Evolutionary conservation across 2,888 invertebrate genomes (phyloP).

Genomic region (Clitarchus hookeri): DNA sequence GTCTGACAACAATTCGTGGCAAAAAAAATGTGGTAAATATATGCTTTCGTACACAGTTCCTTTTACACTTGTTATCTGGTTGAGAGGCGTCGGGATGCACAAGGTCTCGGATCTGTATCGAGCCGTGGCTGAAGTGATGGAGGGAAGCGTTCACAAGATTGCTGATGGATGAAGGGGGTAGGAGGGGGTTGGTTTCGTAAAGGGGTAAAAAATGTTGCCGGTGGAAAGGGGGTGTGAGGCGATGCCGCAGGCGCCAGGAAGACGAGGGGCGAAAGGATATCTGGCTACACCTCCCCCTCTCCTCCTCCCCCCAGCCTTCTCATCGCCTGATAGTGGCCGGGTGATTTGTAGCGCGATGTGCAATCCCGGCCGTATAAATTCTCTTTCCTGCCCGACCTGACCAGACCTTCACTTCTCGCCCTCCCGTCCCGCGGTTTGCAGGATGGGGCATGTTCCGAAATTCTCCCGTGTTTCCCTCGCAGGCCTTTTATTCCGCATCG

Average conservation of each 20-base stretch:
- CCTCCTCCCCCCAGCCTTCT: not conserved
- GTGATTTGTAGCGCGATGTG: conserved; percentile 9
- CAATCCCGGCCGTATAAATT: conserved; percentile 2
- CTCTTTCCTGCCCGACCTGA: conserved; percentile 1
- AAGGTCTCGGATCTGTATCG: not conserved
- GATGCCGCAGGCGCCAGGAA: not conserved
- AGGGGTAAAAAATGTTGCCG: not conserved
- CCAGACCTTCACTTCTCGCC: not conserved
- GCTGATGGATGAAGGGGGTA: too few species aligned
- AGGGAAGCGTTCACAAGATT: not conserved
- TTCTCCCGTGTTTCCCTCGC: too few species aligned
- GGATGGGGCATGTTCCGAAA: too few species aligned
- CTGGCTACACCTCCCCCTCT: not conserved
- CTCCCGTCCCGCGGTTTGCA: not conserved
- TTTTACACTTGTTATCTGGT: not conserved
- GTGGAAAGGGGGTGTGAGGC: not conserved
- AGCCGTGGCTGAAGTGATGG: not conserved
- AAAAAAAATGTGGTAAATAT: too few species aligned
- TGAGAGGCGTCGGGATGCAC: not conserved
- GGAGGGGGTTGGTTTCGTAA: too few species aligned
- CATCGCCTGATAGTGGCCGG: conserved; percentile 7
- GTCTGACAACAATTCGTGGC: too few species aligned
- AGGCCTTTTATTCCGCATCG: too few species aligned
- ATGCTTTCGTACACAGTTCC: too few species aligned
- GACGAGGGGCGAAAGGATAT: conserved; percentile 3